Base-by-base conservation (phyloP, 2,113 vertebrate species). In the Platysteira castanea region DNA sequence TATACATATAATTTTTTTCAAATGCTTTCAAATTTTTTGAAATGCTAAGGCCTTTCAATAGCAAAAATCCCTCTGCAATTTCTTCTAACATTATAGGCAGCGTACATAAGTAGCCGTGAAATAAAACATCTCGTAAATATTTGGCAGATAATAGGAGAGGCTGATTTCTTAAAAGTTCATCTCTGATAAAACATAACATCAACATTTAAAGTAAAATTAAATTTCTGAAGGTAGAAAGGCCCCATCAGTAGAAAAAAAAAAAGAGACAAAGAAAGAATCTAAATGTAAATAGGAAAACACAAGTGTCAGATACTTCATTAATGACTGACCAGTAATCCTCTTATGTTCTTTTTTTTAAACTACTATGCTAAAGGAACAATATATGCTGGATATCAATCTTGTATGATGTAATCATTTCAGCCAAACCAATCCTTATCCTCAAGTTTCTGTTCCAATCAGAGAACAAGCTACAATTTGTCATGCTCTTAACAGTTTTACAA, bases 231-330 rank as follows among this genome's bases (percentile, higher is more conserved):
- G 33, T 39, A 91, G 46, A 14, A 22, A 70, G 64, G 52, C 52
- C 63, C 27, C 22, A 63, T 59, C 19, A 81, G n/a, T 3, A 5
- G 41, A 81, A 57, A 70, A 59, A 42, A 41, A 35, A 63, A 74
- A 56, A 84, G 75, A 93, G 59, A 90, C 63, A 95, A 95, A 92
- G 89, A 89, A 92, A 85, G 89, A 90, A 86, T 96, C 79, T 93
- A 91, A 92, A 97, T 93, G 93, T 87, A 96, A 95, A 96, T 95
- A 90, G 17, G 71, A 92, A 94, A 93, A 94, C 68, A 77, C 68
- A 80, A 81, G 67, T 74, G 59, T 67, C 82, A 77, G 79, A 87
- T 94, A 93, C 67, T 91, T 96, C 75, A 90, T 93, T 93, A 95
- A 90, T 59, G 87, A 80, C 60, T 61, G 56, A 83, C 75, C 90